Percentiles rank a stretch among this genome's conserved stretches.
phyloP scores from a whole-genome alignment of 2,797 vertebrate species.

The Prunella strophiata region DNA sequence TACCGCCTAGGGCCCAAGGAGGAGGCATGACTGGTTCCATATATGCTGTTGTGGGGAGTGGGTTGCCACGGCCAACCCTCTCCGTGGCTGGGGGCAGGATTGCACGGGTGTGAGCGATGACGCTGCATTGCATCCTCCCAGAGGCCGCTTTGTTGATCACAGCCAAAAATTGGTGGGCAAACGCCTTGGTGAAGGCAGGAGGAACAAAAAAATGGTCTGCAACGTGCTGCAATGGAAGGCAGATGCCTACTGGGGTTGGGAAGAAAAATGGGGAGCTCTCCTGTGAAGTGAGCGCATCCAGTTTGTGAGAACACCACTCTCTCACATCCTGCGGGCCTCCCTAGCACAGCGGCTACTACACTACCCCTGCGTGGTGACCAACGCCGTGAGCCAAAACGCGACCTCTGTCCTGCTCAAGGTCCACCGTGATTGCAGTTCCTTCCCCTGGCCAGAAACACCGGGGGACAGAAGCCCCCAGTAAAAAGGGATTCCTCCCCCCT shows the following conservation, averaged over 20 bases:
- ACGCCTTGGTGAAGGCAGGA: background rate
- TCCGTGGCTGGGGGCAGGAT: fast-evolving
- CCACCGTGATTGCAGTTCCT: slow-evolving; percentile 9
- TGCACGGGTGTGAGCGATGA: fast-evolving
- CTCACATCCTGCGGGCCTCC: background rate
- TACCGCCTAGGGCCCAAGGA: background rate
- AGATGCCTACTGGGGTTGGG: slow-evolving; percentile 8
- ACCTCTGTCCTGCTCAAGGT: slow-evolving; percentile 33
- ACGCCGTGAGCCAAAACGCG: background rate
- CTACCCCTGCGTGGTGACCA: background rate
- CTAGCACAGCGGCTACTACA: background rate
- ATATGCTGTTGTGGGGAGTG: background rate
- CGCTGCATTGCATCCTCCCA: background rate
- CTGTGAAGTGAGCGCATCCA: background rate
- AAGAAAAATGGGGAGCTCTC: background rate
- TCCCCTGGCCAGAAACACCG: fast-evolving
- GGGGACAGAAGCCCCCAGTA: too few relatives aligned
- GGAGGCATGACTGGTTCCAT: slow-evolving; percentile 14
- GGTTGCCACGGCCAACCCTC: fast-evolving
- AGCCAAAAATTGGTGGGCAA: background rate
- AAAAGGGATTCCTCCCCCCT: fast-evolving
- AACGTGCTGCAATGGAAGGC: background rate
- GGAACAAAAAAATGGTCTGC: slow-evolving; percentile 3
- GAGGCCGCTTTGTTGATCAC: background rate
- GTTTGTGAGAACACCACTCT: background rate